These are phyloP conservation scores for Anser cygnoides DNA, from an alignment of 2,113 vertebrate species.

Conservation along the genomic window DNA sequence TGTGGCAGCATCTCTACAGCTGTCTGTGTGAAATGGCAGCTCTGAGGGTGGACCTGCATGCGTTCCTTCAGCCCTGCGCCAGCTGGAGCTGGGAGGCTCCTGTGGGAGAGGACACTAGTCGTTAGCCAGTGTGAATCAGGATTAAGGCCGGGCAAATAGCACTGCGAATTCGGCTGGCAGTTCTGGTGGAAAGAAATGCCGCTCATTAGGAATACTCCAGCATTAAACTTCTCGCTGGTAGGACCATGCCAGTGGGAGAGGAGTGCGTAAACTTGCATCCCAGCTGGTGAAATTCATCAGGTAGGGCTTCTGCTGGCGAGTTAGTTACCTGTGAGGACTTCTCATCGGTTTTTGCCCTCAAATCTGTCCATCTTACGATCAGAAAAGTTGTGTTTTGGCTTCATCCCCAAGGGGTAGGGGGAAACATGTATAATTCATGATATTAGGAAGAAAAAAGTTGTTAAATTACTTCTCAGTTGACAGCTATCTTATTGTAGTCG, in stretches of 20 bases:
- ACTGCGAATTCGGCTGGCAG: constrained; percentile 26
- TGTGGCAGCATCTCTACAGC: neutral
- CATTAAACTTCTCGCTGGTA: neutral
- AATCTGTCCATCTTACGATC: neutral
- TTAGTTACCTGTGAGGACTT: constrained; percentile 8
- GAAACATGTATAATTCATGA: constrained; percentile 10
- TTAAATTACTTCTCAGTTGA: constrained; percentile 46
- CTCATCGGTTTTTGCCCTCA: neutral
- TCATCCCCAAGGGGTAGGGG: constrained; percentile 42
- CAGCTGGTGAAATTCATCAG: neutral
- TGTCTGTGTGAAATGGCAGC: neutral
- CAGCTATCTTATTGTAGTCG: constrained; percentile 50
- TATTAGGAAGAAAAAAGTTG: constrained; percentile 52
- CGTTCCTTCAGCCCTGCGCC: neutral
- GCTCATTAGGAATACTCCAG: neutral
- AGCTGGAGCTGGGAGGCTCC: neutral
- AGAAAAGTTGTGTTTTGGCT: constrained; percentile 55
- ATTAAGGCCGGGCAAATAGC: constrained; percentile 9
- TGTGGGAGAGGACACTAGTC: neutral
- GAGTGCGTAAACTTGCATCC: neutral
- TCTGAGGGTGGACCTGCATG: neutral
- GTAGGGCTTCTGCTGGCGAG: neutral
- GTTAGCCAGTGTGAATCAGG: constrained; percentile 11
- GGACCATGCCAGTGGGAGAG: neutral
- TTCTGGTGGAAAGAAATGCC: neutral